These are phyloP conservation scores for Eupeodes latifasciatus DNA, from an alignment of 2,888 invertebrate genomes.

Conservation along the genomic window DNA sequence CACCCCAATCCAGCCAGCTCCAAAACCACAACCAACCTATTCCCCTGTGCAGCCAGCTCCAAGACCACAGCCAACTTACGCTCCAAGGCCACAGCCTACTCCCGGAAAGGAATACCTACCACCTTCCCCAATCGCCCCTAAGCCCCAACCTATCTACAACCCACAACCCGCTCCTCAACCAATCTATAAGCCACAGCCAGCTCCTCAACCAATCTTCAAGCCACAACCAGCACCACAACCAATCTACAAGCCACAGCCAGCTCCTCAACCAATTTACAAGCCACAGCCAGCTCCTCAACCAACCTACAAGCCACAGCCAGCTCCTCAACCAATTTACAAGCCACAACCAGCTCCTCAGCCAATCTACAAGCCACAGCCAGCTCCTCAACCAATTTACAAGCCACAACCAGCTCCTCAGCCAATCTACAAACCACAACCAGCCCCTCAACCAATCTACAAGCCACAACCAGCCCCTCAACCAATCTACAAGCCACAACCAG, in stretches of 20 bases:
- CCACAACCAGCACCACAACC: conserved; percentile 15
- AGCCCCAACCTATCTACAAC: conserved; percentile 29
- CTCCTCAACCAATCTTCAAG: conserved; percentile 13
- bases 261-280: conserved; percentile 15
- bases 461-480: conserved; percentile 1
- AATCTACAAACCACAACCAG: background rate
- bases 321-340: conserved; percentile 15
- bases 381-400: conserved; percentile 1
- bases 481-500: conserved; percentile 5
- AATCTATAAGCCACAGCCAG: conserved; percentile 4
- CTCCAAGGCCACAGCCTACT: conserved; percentile 19
- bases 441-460: background rate
- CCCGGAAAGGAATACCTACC: too few species aligned
- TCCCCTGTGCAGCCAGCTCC: background rate
- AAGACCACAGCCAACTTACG: background rate
- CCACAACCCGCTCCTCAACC: conserved; percentile 10
- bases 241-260: conserved; percentile 16
- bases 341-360: background rate
- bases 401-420: conserved; percentile 21
- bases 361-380: conserved; percentile 24
- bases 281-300: conserved; percentile 24
- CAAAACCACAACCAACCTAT: conserved; percentile 8
- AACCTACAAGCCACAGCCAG: conserved; percentile 16
- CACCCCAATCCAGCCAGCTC: background rate
- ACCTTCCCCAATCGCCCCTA: background rate